Percentiles rank a stretch among this genome's conserved stretches.
These are phyloP conservation scores for Drosophila kanapiae DNA, from an alignment of 1,140 invertebrate species.

Conservation along the genomic window DNA sequence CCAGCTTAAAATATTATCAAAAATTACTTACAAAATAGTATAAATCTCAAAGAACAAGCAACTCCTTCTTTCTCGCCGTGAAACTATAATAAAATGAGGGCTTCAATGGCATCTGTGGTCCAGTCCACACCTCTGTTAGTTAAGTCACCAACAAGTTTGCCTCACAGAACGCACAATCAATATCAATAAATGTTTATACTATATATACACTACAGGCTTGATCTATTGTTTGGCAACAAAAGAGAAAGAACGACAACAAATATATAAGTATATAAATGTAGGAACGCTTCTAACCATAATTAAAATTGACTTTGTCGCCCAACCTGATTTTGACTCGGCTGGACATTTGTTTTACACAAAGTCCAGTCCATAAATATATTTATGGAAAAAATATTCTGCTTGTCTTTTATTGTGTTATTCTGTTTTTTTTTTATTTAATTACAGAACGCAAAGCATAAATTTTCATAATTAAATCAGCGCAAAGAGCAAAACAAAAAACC, in stretches of 20 bases:
- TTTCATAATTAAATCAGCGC: slow-evolving; percentile 32
- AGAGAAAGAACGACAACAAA: slow-evolving; percentile 27
- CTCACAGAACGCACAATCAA: slow-evolving; percentile 29
- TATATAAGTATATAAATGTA: background rate
- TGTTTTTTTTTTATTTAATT: slow-evolving; percentile 36
- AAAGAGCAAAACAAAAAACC: slow-evolving; percentile 7
- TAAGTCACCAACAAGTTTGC: slow-evolving; percentile 43
- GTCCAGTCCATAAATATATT: slow-evolving; percentile 23
- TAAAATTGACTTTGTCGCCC: slow-evolving; percentile 29
- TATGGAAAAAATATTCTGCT: slow-evolving; percentile 4
- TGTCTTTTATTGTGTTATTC: slow-evolving; percentile 7
- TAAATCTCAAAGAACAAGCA: background rate
- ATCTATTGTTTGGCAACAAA: slow-evolving; percentile 32
- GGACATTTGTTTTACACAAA: slow-evolving; percentile 44
- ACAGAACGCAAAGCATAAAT: slow-evolving; percentile 37
- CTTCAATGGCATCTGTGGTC: slow-evolving; percentile 3
- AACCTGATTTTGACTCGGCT: slow-evolving; percentile 30
- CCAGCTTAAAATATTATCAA: no score
- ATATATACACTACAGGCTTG: slow-evolving; percentile 14
- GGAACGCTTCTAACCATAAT: background rate
- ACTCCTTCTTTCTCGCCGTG: background rate
- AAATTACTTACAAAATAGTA: background rate
- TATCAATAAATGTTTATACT: slow-evolving; percentile 22
- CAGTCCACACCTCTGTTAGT: slow-evolving; percentile 26
- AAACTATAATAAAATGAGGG: slow-evolving; percentile 11